Evolutionary conservation across 30 jellyfish, hydroid and myxozoan species (phyloP).

Genomic region (Sanderia malayensis): DNA sequence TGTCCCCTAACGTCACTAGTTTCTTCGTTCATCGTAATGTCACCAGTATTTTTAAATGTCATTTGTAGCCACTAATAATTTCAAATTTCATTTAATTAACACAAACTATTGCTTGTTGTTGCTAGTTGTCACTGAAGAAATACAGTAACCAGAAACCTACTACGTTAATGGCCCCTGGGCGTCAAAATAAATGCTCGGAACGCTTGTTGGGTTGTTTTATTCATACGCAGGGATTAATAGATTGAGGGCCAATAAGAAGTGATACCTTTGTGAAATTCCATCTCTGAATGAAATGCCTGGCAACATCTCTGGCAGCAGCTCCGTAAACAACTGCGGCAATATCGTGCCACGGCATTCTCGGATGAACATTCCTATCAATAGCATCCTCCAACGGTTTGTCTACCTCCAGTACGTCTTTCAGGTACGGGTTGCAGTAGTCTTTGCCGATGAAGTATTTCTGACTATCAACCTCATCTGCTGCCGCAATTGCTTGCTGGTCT

Average conservation of each 20-base stretch:
- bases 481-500: background rate
- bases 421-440: conserved; percentile 84
- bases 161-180: too few relatives aligned
- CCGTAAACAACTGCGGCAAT: conserved; percentile 82
- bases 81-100: too few relatives aligned
- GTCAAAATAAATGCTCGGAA: too few relatives aligned
- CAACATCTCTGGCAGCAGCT: conserved; percentile 88
- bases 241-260: background rate
- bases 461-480: background rate
- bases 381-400: conserved; percentile 84
- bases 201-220: too few relatives aligned
- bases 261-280: conserved; percentile 92
- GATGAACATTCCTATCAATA: conserved; percentile 56
- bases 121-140: too few relatives aligned
- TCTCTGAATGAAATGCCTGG: conserved; percentile 87
- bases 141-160: too few relatives aligned
- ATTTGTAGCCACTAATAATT: too few relatives aligned
- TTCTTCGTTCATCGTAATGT: too few relatives aligned
- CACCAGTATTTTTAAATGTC: too few relatives aligned
- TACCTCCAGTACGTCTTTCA: conserved; percentile 66
- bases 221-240: too few relatives aligned
- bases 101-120: too few relatives aligned
- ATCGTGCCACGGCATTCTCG: conserved; percentile 99
- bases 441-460: conserved; percentile 77
- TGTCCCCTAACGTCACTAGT: too few relatives aligned